A percentile compares a stretch with the other conserved stretches of the same genome.
phyloP scores from a whole-genome alignment of 2,797 vertebrate species.

The Gallirallus australis region DNA sequence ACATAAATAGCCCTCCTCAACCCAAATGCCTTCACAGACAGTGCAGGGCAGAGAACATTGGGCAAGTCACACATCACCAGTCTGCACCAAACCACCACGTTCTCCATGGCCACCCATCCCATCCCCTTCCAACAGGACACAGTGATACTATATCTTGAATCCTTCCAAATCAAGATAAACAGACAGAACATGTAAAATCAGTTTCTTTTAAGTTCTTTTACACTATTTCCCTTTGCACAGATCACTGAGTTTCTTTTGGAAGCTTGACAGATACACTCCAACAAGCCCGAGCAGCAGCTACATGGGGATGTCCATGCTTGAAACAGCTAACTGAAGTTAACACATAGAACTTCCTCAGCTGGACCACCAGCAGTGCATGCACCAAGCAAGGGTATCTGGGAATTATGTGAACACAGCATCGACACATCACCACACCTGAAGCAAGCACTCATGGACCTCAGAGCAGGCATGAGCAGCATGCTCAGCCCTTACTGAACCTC shows the following conservation, averaged over 20 bases:
- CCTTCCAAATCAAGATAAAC: not conserved
- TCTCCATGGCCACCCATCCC: not conserved
- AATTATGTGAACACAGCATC: not conserved
- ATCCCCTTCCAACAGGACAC: not conserved
- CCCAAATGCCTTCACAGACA: not conserved
- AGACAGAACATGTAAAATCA: not conserved
- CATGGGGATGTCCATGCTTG: too few species aligned
- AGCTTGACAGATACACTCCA: not conserved
- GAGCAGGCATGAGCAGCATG: too few species aligned
- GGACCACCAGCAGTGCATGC: not conserved
- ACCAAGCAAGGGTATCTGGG: too few species aligned
- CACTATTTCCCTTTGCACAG: not conserved
- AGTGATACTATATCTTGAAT: not conserved
- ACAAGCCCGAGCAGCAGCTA: not conserved
- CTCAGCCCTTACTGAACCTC: too few species aligned
- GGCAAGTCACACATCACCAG: too few species aligned
- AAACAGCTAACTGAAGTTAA: not conserved
- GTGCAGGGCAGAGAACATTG: not conserved
- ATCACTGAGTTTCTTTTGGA: not conserved
- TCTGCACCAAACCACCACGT: fast-evolving
- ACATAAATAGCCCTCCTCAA: not conserved
- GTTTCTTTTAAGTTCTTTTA: not conserved
- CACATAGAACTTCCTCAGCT: not conserved
- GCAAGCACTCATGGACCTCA: not conserved
- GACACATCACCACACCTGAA: not conserved